A percentile compares a stretch with the other conserved stretches of the same genome.
Conservation (phyloP, 2,113 vertebrate genomes). For the Dascyllus trimaculatus region DNA sequence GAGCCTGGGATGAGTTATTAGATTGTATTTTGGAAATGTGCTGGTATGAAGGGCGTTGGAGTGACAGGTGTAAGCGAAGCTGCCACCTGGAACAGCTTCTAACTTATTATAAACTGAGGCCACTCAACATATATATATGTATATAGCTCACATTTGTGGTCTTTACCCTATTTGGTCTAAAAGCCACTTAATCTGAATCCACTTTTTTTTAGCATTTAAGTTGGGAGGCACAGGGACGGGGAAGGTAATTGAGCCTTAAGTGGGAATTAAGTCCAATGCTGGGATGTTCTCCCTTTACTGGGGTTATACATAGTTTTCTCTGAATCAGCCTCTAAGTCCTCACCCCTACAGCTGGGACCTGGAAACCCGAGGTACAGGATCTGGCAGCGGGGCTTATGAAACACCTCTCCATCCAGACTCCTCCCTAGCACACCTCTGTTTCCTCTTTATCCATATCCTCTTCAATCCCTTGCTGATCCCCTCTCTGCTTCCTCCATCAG, state of each 20-base stretch:
- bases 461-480: slow-evolving; percentile 25
- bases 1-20: slow-evolving; percentile 68
- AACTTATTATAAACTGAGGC: slow-evolving; percentile 21
- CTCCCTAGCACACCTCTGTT: slow-evolving; percentile 45
- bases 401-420: slow-evolving; percentile 62
- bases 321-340: slow-evolving; percentile 33
- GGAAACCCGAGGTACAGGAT: slow-evolving; percentile 33
- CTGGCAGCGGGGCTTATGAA: slow-evolving; percentile 57
- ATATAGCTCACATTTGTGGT: not conserved
- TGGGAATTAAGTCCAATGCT: slow-evolving; percentile 1
- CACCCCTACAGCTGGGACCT: slow-evolving; percentile 53
- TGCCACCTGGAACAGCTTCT: slow-evolving; percentile 30
- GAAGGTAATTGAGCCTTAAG: slow-evolving; percentile 48
- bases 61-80: slow-evolving; percentile 58
- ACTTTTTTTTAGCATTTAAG: slow-evolving; percentile 15
- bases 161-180: not conserved
- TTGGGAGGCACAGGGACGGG: slow-evolving; percentile 5
- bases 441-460: slow-evolving; percentile 42
- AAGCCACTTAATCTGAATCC: slow-evolving; percentile 29
- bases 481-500: slow-evolving; percentile 16
- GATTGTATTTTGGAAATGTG: slow-evolving; percentile 61
- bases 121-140: too few relatives aligned
- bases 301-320: slow-evolving; percentile 25
- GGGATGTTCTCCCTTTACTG: slow-evolving; percentile 12
- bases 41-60: slow-evolving; percentile 17